phyloP scores from a whole-genome alignment of 2,113 vertebrate genomes.

The Suricata suricatta region DNA sequence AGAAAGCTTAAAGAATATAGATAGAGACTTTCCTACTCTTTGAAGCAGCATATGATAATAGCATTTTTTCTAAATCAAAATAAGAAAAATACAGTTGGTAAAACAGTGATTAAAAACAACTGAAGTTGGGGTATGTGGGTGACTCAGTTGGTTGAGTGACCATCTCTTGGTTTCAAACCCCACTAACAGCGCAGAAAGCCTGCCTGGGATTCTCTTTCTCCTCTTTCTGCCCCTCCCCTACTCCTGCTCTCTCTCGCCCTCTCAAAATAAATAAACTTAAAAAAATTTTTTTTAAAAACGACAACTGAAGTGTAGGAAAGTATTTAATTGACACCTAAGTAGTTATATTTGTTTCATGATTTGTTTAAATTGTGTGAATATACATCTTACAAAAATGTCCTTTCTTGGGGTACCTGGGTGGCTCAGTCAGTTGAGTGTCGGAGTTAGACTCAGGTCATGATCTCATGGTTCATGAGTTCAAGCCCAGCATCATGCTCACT shows the following conservation, averaged over 20 bases:
- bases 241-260: too few relatives aligned
- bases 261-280: too few relatives aligned
- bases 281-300: too few relatives aligned
- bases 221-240: too few relatives aligned
- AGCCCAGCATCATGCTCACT: too few relatives aligned
- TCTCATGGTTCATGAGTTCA: too few relatives aligned
- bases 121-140: not conserved
- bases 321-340: slow-evolving; percentile 20
- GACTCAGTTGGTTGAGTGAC: too few relatives aligned
- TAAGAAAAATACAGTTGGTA: not conserved
- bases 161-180: too few relatives aligned
- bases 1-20: slow-evolving; percentile 27
- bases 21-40: not conserved
- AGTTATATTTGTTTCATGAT: slow-evolving; percentile 22
- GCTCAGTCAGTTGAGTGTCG: too few relatives aligned
- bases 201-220: too few relatives aligned
- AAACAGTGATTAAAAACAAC: not conserved
- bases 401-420: not conserved
- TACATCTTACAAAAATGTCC: not conserved
- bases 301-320: not conserved
- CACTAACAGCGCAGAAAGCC: too few relatives aligned
- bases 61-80: slow-evolving; percentile 24
- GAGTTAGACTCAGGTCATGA: too few relatives aligned
- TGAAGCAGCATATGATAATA: slow-evolving; percentile 2
- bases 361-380: slow-evolving; percentile 32